phyloP scores from a whole-genome alignment of 2,888 invertebrate species.

The Catocala fraxini region DNA sequence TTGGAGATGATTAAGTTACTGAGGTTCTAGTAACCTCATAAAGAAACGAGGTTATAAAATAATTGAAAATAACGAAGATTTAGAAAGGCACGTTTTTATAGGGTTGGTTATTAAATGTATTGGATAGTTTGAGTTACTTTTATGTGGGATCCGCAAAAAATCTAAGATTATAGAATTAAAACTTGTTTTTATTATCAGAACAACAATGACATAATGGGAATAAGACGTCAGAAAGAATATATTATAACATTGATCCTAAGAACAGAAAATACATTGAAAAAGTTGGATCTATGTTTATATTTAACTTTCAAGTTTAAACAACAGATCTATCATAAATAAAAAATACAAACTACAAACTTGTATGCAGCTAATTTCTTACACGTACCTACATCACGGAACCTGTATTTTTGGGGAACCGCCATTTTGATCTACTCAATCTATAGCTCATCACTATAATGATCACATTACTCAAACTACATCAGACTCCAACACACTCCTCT shows the following conservation, averaged over 20 bases:
- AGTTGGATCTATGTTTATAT: background rate
- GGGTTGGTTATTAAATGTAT: background rate
- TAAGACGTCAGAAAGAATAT: too few relatives aligned
- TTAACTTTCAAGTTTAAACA: background rate
- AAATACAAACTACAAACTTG: conserved; percentile 23
- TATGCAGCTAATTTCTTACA: conserved; percentile 70
- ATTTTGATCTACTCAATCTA: conserved; percentile 81
- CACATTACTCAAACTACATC: conserved; percentile 41
- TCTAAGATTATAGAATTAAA: too few relatives aligned
- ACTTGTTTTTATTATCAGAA: too few relatives aligned
- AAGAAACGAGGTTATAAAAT: too few relatives aligned
- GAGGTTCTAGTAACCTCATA: conserved; percentile 6
- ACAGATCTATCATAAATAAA: conserved; percentile 11
- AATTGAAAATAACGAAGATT: background rate
- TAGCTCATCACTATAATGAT: conserved; percentile 72
- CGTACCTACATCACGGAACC: conserved; percentile 73
- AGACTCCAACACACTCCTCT: background rate
- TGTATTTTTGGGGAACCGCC: conserved; percentile 81
- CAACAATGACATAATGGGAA: too few relatives aligned
- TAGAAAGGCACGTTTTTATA: conserved; percentile 9
- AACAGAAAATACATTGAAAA: too few relatives aligned
- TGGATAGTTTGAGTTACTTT: too few relatives aligned
- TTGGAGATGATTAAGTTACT: conserved; percentile 3
- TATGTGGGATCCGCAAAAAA: too few relatives aligned
- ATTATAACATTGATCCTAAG: too few relatives aligned